These are phyloP conservation scores for Protomyctophum bolini DNA, from an alignment of 2,113 vertebrate genomes.

Conservation along the genomic window DNA sequence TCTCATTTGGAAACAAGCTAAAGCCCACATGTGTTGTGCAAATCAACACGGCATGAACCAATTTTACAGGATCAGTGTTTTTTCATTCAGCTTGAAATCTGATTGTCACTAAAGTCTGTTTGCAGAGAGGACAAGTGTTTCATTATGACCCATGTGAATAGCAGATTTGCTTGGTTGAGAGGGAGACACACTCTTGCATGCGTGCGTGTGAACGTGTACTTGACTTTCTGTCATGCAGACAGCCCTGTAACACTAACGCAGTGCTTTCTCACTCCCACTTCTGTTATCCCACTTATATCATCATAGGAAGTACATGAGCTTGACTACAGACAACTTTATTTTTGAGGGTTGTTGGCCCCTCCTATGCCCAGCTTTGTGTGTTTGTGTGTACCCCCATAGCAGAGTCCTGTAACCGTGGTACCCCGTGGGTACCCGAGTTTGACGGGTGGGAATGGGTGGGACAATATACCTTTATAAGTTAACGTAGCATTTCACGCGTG, in stretches of 20 bases:
- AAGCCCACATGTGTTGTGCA: not conserved
- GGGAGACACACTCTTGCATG: slow-evolving; percentile 7
- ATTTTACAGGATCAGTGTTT: slow-evolving; percentile 27
- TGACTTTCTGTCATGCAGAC: not conserved
- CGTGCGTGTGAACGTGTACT: not conserved
- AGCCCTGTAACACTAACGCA: not conserved
- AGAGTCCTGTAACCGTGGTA: too few relatives aligned
- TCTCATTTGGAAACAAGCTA: slow-evolving; percentile 2
- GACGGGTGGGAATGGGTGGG: too few relatives aligned
- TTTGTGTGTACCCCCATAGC: too few relatives aligned
- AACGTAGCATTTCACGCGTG: too few relatives aligned
- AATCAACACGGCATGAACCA: not conserved
- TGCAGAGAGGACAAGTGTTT: slow-evolving; percentile 29
- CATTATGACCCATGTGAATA: slow-evolving; percentile 9
- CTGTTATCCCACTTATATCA: not conserved
- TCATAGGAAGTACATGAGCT: slow-evolving; percentile 1
- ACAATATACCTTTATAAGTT: too few relatives aligned
- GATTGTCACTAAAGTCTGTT: slow-evolving; percentile 35
- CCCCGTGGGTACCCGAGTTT: too few relatives aligned
- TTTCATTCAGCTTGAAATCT: slow-evolving; percentile 25
- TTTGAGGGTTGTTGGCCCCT: too few relatives aligned
- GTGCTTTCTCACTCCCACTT: slow-evolving; percentile 3
- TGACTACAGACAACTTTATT: not conserved
- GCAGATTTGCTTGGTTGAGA: not conserved
- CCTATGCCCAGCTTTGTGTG: too few relatives aligned